Percentiles rank a stretch among this genome's conserved stretches.
These are phyloP conservation scores for Apantesis nais DNA, from an alignment of 2,888 invertebrate species.

Conservation along the genomic window DNA sequence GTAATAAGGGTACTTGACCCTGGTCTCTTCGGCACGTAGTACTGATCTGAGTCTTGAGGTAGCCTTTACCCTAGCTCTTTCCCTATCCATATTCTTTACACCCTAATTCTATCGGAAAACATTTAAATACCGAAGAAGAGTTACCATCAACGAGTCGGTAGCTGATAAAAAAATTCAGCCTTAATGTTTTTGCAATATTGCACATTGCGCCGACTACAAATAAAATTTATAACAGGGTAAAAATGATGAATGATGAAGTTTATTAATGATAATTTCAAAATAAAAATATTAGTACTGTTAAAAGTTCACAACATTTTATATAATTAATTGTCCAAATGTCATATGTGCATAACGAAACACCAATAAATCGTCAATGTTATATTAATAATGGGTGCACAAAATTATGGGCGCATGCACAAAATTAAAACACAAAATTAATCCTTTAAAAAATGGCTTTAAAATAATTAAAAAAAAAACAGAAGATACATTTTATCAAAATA, in stretches of 20 bases:
- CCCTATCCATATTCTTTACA: too few relatives aligned
- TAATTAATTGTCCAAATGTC: background rate
- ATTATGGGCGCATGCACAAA: background rate
- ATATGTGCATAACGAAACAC: background rate
- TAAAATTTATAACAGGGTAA: too few relatives aligned
- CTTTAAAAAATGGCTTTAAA: background rate
- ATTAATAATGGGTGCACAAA: background rate
- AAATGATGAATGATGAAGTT: background rate
- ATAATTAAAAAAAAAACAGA: background rate
- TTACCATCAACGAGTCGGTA: background rate
- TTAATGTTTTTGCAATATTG: too few relatives aligned
- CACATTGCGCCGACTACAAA: too few relatives aligned
- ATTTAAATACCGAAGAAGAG: background rate
- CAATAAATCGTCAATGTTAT: background rate
- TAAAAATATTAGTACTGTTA: background rate
- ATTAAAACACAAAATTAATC: background rate
- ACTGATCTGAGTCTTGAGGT: too few relatives aligned
- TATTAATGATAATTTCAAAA: background rate
- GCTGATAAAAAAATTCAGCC: background rate
- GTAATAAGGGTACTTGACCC: too few relatives aligned
- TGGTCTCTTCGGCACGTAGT: too few relatives aligned
- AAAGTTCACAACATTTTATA: background rate
- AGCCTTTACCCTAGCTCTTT: too few relatives aligned
- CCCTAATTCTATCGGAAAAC: background rate
- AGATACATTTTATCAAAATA: too few relatives aligned